These are phyloP conservation scores for Baccha elongata DNA, from an alignment of 2,888 invertebrate species.

Conservation along the genomic window DNA sequence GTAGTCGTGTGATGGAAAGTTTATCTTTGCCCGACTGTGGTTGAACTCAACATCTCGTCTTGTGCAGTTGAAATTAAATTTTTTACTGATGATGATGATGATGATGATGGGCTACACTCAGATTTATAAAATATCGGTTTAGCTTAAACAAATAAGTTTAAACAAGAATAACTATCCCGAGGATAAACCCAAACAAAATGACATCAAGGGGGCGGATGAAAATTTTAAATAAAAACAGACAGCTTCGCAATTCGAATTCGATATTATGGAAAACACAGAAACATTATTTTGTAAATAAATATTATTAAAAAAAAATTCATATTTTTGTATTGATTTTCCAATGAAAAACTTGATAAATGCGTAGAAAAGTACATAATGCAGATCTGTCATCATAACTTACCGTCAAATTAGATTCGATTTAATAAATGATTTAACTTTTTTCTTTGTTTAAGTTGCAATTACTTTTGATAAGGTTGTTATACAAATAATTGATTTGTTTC, in stretches of 20 bases:
- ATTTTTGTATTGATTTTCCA: constrained; percentile 43
- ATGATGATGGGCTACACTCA: background rate
- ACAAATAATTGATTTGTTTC: constrained; percentile 11
- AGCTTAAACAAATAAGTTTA: too few species aligned
- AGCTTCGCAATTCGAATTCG: too few species aligned
- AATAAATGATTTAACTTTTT: constrained; percentile 33
- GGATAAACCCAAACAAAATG: constrained; percentile 2
- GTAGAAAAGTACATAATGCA: constrained; percentile 35
- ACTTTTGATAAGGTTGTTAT: constrained; percentile 38
- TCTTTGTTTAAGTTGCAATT: constrained; percentile 13
- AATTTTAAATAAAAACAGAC: background rate
- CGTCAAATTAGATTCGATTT: constrained; percentile 27
- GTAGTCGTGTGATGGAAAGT: background rate
- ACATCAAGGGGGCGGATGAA: constrained; percentile 40
- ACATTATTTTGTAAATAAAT: too few species aligned
- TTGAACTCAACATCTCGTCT: too few species aligned
- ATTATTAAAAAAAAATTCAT: background rate
- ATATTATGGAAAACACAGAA: too few species aligned
- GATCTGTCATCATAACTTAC: constrained; percentile 26
- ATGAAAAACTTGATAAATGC: constrained; percentile 28
- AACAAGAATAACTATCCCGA: too few species aligned
- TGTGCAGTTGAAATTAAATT: background rate
- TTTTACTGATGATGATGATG: background rate
- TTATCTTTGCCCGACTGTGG: background rate
- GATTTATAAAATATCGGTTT: too few species aligned